phyloP scores from a whole-genome alignment of 2,113 vertebrate species.

The Rhizomys pruinosus region DNA sequence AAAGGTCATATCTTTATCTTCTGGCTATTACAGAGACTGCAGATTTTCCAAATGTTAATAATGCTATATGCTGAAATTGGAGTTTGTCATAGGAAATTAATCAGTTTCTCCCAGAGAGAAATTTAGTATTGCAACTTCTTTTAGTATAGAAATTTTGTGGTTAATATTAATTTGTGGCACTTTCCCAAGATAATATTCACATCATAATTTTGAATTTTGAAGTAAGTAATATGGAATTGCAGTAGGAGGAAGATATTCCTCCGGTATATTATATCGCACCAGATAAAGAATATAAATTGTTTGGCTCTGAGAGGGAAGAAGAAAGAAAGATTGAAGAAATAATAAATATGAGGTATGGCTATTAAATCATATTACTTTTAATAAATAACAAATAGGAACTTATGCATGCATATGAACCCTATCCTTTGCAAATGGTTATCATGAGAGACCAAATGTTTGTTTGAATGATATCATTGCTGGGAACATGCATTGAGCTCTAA shows the following conservation, averaged over 20 bases:
- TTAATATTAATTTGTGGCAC: slow-evolving; percentile 52
- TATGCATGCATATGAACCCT: background rate
- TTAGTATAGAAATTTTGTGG: slow-evolving; percentile 13
- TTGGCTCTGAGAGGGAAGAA: slow-evolving; percentile 38
- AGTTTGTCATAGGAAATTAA: slow-evolving; percentile 38
- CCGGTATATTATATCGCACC: slow-evolving; percentile 24
- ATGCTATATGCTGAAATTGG: slow-evolving; percentile 12
- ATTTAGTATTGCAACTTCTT: slow-evolving; percentile 45
- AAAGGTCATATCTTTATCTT: slow-evolving; percentile 31
- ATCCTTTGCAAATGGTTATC: slow-evolving; percentile 24
- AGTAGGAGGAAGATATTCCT: background rate
- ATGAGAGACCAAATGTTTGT: slow-evolving; percentile 18
- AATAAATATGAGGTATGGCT: slow-evolving; percentile 43
- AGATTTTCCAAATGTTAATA: slow-evolving; percentile 55
- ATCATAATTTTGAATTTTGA: slow-evolving; percentile 58
- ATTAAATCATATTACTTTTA: slow-evolving; percentile 43
- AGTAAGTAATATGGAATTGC: slow-evolving; percentile 21
- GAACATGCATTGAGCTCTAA: slow-evolving; percentile 4
- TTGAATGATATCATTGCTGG: background rate
- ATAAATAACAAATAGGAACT: slow-evolving; percentile 48
- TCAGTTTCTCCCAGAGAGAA: slow-evolving; percentile 41
- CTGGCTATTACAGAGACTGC: background rate
- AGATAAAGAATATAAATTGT: slow-evolving; percentile 44
- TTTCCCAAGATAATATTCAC: slow-evolving; percentile 44
- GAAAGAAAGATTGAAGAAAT: slow-evolving; percentile 57